Evolutionary conservation across 2,113 vertebrate species (phyloP), one percentile per base, ranked within the genome.

Genomic region (Hyperopisus bebe): DNA sequence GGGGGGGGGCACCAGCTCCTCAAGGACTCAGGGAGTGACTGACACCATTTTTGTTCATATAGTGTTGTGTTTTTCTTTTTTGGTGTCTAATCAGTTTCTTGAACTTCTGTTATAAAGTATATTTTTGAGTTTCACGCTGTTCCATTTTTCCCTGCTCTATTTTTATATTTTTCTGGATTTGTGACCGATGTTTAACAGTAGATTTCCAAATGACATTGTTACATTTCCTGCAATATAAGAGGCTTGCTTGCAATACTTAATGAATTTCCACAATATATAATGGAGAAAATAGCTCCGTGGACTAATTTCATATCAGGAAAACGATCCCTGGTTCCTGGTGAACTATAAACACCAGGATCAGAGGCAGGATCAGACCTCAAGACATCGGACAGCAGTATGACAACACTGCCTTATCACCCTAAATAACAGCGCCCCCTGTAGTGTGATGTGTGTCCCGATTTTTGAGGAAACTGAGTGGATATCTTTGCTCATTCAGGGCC

Each of bases 401-500:
- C 42, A 46, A 1, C 5, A 46, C 2, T 47, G 19, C 3, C 82
- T n/a, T n/a, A n/a, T n/a, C 21, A 21, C 21, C 21, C 17, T 24
- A 47, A 84, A n/a, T 47, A 39, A 27, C 46, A 17, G 44, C 10
- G n/a, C 13, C 21, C 21, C 44, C n/a, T 66, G 62, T 13, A 48
- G 53, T 46, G 48, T 58, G 7, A 39, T 50, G n/a, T 13, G 39
- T 39, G 39, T 31, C 24, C 3, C 5, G 27, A 6, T 70, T 77
- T 74, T n/a, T 5, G 62, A 27, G 74, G 39, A n/a, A 55, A 87
- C 44, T 86, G 46, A 87, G 15, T 15, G 2, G 17, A 8, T 62
- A 17, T 39, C 89, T 50, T 88, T 87, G 3, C 93, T 89, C 91
- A 62, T 80, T 44, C 92, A 96, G 95, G 89, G 94, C 95, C 0